phyloP scores from a whole-genome alignment of 2,113 vertebrate species.

The Hippocampus guttulatus region DNA sequence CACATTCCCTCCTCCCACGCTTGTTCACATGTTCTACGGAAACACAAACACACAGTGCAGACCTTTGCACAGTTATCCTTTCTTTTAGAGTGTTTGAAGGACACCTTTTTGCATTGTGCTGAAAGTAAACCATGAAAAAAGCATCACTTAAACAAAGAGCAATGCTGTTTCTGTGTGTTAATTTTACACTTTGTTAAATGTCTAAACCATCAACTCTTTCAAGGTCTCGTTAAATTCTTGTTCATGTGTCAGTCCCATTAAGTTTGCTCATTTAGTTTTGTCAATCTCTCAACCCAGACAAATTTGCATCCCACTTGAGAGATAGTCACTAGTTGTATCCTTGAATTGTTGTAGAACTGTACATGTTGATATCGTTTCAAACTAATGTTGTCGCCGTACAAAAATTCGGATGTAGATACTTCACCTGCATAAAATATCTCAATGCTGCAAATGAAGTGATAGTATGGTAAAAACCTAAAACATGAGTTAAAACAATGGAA shows the following conservation, averaged over 20 bases:
- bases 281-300: too few relatives aligned
- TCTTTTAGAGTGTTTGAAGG: neutral
- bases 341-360: too few relatives aligned
- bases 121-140: conserved; percentile 2
- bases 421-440: too few relatives aligned
- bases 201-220: neutral
- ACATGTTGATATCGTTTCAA: too few relatives aligned
- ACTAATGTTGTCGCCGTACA: too few relatives aligned
- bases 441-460: too few relatives aligned
- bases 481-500: too few relatives aligned
- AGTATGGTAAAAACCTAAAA: too few relatives aligned
- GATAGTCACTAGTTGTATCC: too few relatives aligned
- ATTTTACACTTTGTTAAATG: neutral
- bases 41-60: conserved; percentile 35
- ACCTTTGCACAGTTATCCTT: conserved; percentile 22
- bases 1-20: conserved; percentile 66
- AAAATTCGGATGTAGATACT: too few relatives aligned
- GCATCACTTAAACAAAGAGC: neutral
- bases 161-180: neutral
- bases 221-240: conserved; percentile 1
- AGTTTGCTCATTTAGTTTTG: conserved; percentile 7
- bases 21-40: conserved; percentile 59
- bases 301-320: too few relatives aligned
- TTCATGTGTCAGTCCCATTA: conserved; percentile 9
- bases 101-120: neutral